A percentile compares a stretch with the other conserved stretches of the same genome.
Evolutionary conservation across 2,113 vertebrate species (phyloP).

Genomic region (Rhea pennata): DNA sequence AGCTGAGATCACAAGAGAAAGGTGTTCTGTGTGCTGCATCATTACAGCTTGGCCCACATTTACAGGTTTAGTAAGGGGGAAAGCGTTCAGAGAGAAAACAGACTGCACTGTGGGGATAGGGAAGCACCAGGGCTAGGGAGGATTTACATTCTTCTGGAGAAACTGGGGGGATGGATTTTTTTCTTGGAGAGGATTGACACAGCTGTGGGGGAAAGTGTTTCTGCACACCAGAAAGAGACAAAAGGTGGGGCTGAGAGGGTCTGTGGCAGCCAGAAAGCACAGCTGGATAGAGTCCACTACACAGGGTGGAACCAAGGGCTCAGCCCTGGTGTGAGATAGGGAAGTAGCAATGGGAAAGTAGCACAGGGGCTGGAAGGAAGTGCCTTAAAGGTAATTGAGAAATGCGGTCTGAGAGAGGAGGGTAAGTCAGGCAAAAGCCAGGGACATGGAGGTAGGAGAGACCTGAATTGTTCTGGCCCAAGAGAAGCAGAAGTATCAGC

Average conservation of each 20-base stretch:
- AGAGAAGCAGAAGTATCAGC: background rate
- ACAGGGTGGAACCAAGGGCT: background rate
- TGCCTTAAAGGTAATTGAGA: background rate
- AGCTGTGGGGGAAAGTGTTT: background rate
- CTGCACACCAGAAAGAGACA: background rate
- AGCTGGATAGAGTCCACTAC: background rate
- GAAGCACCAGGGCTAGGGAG: background rate
- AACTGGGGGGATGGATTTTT: background rate
- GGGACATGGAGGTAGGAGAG: background rate
- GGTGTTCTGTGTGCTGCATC: conserved; percentile 41
- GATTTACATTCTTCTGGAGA: background rate
- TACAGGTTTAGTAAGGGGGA: conserved; percentile 14
- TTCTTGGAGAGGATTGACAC: background rate
- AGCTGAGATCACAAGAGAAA: conserved; percentile 53
- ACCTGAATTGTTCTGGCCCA: background rate
- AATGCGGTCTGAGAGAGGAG: background rate
- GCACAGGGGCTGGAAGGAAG: background rate
- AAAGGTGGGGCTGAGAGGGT: background rate
- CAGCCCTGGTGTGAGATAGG: background rate
- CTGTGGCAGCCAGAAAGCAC: background rate
- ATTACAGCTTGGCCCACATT: conserved; percentile 61
- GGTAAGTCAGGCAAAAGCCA: background rate
- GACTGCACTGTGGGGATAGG: background rate
- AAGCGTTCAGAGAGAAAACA: conserved; percentile 23
- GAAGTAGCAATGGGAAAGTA: background rate